Conservation (phyloP, 2,797 vertebrate genomes). For the Limosa lapponica region DNA sequence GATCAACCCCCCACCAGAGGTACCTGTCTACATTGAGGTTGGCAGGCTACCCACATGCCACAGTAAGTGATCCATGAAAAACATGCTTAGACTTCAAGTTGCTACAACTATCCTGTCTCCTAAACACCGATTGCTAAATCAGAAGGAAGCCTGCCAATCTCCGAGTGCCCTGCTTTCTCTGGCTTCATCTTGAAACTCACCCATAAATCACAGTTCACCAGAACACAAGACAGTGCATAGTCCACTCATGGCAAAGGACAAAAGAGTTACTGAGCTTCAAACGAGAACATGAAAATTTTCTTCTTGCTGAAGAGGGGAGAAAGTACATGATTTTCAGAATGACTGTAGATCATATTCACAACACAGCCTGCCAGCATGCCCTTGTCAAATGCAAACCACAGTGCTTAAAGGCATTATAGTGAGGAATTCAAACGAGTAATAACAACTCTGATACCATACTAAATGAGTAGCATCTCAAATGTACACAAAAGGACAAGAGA, state of each 20-base stretch:
- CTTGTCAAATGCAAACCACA: neutral
- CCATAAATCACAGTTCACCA: neutral
- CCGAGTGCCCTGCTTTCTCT: neutral
- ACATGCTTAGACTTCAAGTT: neutral
- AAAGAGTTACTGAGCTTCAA: neutral
- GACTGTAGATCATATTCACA: neutral
- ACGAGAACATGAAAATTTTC: rapidly evolving
- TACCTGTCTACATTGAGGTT: rapidly evolving
- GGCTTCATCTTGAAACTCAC: neutral
- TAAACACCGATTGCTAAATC: neutral
- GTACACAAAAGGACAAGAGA: neutral
- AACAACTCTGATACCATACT: neutral
- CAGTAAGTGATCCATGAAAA: neutral
- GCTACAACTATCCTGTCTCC: neutral
- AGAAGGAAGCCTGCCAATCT: neutral
- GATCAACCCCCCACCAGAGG: neutral
- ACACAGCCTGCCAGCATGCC: neutral
- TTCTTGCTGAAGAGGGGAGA: neutral
- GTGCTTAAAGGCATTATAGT: neutral
- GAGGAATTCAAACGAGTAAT: neutral
- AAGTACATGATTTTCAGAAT: neutral
- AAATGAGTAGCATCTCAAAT: neutral
- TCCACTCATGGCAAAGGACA: neutral
- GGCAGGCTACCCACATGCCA: rapidly evolving
- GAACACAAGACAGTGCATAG: neutral